phyloP scores from a whole-genome alignment of 2,113 vertebrate species.

The human (Homo sapiens) region DNA sequence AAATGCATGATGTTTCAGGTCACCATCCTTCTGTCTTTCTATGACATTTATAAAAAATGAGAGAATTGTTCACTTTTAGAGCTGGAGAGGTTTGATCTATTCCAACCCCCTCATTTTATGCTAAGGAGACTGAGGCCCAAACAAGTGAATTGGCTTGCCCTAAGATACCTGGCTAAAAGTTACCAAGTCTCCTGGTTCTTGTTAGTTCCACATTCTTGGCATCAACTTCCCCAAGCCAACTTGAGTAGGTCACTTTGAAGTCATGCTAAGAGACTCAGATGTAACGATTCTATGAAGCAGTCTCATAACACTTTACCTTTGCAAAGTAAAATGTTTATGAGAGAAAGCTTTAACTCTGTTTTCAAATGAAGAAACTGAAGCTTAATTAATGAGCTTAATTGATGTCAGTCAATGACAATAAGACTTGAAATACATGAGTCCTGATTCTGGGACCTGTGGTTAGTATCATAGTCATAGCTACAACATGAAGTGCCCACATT shows the following conservation, averaged over 20 bases:
- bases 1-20: background rate
- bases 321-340: slow-evolving; percentile 25
- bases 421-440: background rate
- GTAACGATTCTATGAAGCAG: background rate
- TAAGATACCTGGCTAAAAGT: background rate
- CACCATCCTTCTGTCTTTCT: background rate
- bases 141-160: background rate
- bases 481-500: background rate
- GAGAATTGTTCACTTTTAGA: background rate
- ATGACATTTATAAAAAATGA: background rate
- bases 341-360: background rate
- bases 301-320: background rate
- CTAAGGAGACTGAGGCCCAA: background rate
- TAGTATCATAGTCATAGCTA: background rate
- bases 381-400: background rate
- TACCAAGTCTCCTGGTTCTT: background rate
- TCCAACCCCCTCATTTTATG: background rate
- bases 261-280: background rate
- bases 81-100: background rate
- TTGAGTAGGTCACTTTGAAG: background rate
- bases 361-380: background rate
- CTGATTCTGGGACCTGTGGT: background rate
- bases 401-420: background rate
- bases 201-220: background rate
- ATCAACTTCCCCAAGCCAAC: background rate